Conservation (phyloP, 2,888 invertebrate species). For the Phania funesta region DNA sequence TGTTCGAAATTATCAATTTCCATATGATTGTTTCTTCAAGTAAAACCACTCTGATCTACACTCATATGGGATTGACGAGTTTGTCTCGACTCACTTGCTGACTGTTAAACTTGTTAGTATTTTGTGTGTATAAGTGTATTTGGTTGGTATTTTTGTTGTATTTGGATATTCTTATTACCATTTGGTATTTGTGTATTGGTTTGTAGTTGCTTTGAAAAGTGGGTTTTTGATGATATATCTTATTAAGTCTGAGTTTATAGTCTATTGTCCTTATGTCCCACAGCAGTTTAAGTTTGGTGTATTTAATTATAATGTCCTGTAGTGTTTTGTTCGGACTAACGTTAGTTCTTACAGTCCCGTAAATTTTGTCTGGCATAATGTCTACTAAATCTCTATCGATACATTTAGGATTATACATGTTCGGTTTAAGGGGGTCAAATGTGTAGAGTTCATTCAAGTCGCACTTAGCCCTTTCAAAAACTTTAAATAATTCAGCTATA, state of each 20-base stretch:
- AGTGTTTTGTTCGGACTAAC: constrained; percentile 4
- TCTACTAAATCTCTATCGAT: neutral
- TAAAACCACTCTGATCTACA: constrained; percentile 1
- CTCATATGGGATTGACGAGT: constrained; percentile 11
- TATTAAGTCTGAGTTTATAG: neutral
- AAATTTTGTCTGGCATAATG: neutral
- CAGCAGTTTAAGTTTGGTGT: constrained; percentile 2
- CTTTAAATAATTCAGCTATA: neutral
- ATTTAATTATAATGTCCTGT: constrained; percentile 9
- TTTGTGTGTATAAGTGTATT: neutral
- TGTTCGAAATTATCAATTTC: constrained; percentile 9
- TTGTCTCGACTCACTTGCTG: neutral
- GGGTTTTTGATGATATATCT: neutral
- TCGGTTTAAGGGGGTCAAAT: neutral
- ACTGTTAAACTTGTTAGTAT: constrained; percentile 5
- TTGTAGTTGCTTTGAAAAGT: neutral
- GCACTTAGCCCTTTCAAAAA: neutral
- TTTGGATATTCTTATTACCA: neutral
- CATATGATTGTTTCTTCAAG: constrained; percentile 5
- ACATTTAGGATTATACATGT: neutral
- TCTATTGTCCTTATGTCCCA: neutral
- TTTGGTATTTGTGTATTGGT: neutral
- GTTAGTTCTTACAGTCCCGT: constrained; percentile 3
- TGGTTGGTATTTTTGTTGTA: no score
- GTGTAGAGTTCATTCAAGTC: neutral